Conservation (phyloP, 2,797 vertebrate genomes). For the Anabas testudineus region DNA sequence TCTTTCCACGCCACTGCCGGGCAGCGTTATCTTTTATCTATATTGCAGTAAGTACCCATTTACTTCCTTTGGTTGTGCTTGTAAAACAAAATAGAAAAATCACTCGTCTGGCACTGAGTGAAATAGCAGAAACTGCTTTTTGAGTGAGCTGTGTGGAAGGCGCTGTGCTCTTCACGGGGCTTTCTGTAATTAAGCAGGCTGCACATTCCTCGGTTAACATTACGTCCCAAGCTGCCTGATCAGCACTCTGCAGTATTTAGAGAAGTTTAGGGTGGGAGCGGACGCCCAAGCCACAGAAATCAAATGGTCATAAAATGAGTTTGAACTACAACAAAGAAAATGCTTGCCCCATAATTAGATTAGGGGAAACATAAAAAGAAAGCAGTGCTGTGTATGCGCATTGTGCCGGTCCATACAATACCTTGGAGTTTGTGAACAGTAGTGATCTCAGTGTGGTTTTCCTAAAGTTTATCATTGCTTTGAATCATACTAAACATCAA, state of each 20-base stretch:
- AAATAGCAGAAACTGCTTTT: conserved; percentile 54
- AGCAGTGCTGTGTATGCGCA: conserved; percentile 40
- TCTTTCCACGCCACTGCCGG: conserved; percentile 24
- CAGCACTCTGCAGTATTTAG: conserved; percentile 82
- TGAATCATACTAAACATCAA: conserved; percentile 46
- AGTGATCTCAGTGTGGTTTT: conserved; percentile 38
- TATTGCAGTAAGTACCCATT: conserved; percentile 20
- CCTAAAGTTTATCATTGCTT: conserved; percentile 56
- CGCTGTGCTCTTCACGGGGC: conserved; percentile 60
- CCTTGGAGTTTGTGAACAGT: conserved; percentile 44
- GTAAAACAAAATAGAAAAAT: conserved; percentile 61
- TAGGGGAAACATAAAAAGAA: conserved; percentile 64
- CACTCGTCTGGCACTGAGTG: conserved; percentile 36
- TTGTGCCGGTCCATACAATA: conserved; percentile 48
- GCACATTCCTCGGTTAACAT: conserved; percentile 78
- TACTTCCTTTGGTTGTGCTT: conserved; percentile 47
- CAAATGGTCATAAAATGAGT: conserved; percentile 81
- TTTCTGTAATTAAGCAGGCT: conserved; percentile 79
- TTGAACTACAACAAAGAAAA: conserved; percentile 77
- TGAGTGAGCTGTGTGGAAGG: conserved; percentile 47
- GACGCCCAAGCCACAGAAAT: conserved; percentile 80
- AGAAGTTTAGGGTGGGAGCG: conserved; percentile 83
- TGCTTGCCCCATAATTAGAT: conserved; percentile 78
- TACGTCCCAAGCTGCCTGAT: conserved; percentile 81
- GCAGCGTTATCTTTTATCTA: conserved; percentile 48